Conservation (phyloP, 1,140 invertebrate species). For the Probaryconus sp. region DNA sequence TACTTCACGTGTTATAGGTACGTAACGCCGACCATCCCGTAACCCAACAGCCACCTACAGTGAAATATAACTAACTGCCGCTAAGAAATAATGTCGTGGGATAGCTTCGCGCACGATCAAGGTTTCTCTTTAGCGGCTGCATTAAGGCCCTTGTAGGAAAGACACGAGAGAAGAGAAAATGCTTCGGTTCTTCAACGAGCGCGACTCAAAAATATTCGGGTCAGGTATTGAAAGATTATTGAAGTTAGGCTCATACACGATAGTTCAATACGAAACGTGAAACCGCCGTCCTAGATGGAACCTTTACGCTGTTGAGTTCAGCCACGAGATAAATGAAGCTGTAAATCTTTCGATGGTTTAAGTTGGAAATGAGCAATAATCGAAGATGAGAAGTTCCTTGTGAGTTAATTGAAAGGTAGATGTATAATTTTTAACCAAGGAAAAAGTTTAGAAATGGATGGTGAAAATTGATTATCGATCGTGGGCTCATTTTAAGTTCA, state of each 20-base stretch:
- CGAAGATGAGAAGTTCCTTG: no score
- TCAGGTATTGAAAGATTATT: conserved; percentile 53
- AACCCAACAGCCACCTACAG: conserved; percentile 56
- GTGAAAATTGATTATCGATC: no score
- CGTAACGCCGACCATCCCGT: conserved; percentile 58
- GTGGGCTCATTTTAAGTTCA: no score
- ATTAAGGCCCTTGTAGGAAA: conserved; percentile 48
- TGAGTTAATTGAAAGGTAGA: no score
- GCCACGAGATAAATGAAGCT: conserved; percentile 37
- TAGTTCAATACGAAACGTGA: conserved; percentile 11
- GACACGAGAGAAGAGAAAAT: conserved; percentile 64
- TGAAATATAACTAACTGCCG: conserved; percentile 58
- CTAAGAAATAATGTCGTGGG: conserved; percentile 74
- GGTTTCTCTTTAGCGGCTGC: conserved; percentile 63
- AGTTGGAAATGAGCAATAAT: no score
- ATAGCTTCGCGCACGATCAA: conserved; percentile 68
- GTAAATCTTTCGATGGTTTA: no score
- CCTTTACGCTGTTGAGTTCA: no score
- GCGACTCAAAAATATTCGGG: conserved; percentile 63
- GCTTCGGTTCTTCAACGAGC: conserved; percentile 51
- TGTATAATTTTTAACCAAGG: no score
- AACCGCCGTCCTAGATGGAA: conserved; percentile 17
- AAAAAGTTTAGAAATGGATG: no score
- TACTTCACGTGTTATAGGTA: conserved; percentile 59
- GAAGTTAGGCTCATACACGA: conserved; percentile 29